Conservation (phyloP, 2,797 vertebrate species). For the Poecilia velifera region DNA sequence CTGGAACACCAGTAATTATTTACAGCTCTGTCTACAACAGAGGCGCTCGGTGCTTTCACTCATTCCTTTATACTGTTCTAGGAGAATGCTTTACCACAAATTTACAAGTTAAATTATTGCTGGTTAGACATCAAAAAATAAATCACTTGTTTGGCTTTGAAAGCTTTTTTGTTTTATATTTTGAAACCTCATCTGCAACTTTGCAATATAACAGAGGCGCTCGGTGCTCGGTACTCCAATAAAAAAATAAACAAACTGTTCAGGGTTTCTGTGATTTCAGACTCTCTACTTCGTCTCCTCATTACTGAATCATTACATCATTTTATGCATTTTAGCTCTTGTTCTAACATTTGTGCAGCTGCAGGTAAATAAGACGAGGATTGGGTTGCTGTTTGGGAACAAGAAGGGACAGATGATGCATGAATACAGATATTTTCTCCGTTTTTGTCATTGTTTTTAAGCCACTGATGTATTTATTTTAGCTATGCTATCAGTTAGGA, state of each 20-base stretch:
- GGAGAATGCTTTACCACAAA: not conserved
- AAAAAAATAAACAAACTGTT: not conserved
- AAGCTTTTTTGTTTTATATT: not conserved
- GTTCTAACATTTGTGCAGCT: not conserved
- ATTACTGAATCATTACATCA: no score
- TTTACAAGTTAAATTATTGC: not conserved
- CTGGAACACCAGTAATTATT: constrained; percentile 5
- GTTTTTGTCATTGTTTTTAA: not conserved
- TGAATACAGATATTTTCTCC: not conserved
- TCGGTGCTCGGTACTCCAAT: no score
- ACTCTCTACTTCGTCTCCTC: not conserved
- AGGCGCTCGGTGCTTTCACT: not conserved
- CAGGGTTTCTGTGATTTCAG: not conserved
- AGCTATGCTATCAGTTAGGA: not conserved
- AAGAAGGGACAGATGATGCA: not conserved
- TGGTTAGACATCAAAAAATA: not conserved
- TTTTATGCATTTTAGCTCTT: not conserved
- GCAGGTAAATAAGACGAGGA: not conserved
- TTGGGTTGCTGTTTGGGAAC: not conserved
- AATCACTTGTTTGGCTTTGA: not conserved
- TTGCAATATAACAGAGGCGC: not conserved
- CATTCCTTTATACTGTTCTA: not conserved
- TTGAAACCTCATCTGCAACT: not conserved
- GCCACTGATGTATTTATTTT: not conserved
- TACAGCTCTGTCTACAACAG: not conserved